Evolutionary conservation across 2,888 invertebrate species (phyloP).

Genomic region (Anarsia innoxiella): DNA sequence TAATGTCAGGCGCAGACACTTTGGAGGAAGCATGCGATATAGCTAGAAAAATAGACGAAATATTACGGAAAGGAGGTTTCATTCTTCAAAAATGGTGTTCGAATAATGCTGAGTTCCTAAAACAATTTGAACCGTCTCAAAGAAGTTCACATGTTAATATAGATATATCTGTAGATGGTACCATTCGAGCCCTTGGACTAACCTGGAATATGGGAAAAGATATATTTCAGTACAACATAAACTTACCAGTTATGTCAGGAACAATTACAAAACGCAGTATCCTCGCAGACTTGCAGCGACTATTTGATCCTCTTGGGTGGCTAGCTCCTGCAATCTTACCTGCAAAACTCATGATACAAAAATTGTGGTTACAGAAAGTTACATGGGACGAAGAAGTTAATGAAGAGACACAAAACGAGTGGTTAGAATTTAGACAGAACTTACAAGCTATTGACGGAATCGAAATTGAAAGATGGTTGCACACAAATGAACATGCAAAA

Average conservation of each 20-base stretch:
- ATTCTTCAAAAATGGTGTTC: slow-evolving; percentile 19
- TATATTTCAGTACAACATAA: slow-evolving; percentile 18
- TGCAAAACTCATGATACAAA: slow-evolving; percentile 21
- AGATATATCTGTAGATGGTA: slow-evolving; percentile 13
- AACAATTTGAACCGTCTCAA: too few species aligned
- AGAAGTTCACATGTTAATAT: too few species aligned
- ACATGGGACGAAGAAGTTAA: slow-evolving; percentile 22
- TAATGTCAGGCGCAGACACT: slow-evolving; percentile 20
- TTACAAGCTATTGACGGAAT: slow-evolving; percentile 6
- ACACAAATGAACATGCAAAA: slow-evolving; percentile 1
- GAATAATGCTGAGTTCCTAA: slow-evolving; percentile 14
- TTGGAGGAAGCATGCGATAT: slow-evolving; percentile 17
- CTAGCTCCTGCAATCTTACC: slow-evolving; percentile 17
- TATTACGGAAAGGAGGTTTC: slow-evolving; percentile 21
- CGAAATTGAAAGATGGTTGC: slow-evolving; percentile 1
- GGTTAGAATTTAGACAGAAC: slow-evolving; percentile 17
- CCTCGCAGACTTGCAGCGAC: slow-evolving; percentile 16
- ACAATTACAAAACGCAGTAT: slow-evolving; percentile 20
- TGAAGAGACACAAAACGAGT: slow-evolving; percentile 8
- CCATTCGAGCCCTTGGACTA: slow-evolving; percentile 21
- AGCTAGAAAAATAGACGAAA: slow-evolving; percentile 18
- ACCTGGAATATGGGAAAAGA: slow-evolving; percentile 19
- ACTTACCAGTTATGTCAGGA: slow-evolving; percentile 11
- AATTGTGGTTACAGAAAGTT: slow-evolving; percentile 20
- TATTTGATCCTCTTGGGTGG: slow-evolving; percentile 23